Evolutionary conservation across 2,113 vertebrate genomes (phyloP).

Genomic region (Nerophis lumbriciformis): DNA sequence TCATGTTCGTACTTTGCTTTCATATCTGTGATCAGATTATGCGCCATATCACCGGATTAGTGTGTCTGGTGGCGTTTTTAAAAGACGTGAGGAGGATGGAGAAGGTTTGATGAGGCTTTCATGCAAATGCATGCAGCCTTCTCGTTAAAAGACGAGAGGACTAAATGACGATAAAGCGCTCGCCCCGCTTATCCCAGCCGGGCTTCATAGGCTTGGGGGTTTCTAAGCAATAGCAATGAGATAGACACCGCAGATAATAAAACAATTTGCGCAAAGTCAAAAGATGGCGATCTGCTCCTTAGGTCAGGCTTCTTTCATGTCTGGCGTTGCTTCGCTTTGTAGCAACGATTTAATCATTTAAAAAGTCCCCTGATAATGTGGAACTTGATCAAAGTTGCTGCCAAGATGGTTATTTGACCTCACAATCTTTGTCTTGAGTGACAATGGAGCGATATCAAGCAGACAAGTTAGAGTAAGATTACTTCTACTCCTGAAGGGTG

Average conservation of each 20-base stretch:
- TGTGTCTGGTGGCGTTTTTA: constrained; percentile 38
- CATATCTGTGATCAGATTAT: constrained; percentile 63
- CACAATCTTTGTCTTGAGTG: too few species aligned
- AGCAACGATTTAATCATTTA: too few species aligned
- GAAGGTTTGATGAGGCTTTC: constrained; percentile 47
- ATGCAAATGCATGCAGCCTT: constrained; percentile 42
- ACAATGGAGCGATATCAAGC: too few species aligned
- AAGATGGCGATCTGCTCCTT: constrained; percentile 19
- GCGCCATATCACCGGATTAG: constrained; percentile 56
- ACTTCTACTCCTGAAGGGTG: too few species aligned
- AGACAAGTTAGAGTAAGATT: too few species aligned
- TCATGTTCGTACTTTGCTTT: constrained; percentile 23
- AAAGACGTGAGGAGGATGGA: constrained; percentile 26
- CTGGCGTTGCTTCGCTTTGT: too few species aligned
- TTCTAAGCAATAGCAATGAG: constrained; percentile 26
- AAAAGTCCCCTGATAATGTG: too few species aligned
- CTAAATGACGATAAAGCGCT: constrained; percentile 55
- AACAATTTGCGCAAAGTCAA: not conserved
- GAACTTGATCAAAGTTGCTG: too few species aligned
- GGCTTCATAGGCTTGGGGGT: constrained; percentile 37
- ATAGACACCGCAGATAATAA: constrained; percentile 4
- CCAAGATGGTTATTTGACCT: too few species aligned
- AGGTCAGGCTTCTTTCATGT: constrained; percentile 28
- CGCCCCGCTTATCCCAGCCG: constrained; percentile 32
- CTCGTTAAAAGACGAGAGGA: constrained; percentile 12